Evolutionary conservation across 2,888 invertebrate genomes (phyloP), one percentile per base, ranked within the genome.

Genomic region (Diachrysia chrysitis): DNA sequence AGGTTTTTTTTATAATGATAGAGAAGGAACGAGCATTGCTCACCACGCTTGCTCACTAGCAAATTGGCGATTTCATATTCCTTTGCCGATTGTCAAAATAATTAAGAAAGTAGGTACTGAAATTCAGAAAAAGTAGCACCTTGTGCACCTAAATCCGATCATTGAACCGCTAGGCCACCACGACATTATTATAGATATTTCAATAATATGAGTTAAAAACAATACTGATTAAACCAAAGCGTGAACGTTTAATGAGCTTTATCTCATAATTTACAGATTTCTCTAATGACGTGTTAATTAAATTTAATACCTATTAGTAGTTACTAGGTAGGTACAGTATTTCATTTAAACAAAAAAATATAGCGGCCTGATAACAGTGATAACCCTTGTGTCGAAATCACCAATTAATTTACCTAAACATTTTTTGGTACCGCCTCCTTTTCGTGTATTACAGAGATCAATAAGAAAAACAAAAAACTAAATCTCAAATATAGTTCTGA

Each of bases 401-500:
- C 3, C 37, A 16, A 16, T 37, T 37, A 37, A 0, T 37, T 37
- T 37, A 14, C 37, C 16, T 16, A 37, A 14, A 37, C 3, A 16
- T 2, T 37, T 37, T 37, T 14, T 16, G 4, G 37, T 10, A 35
- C 12, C 7, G 29, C 29, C 3, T 5, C 29, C 29, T 29, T 29
- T 29, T 29, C 7, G 29, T 29, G 29, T 29, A 29, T 29, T 29
- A n/a, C 10, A 32, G 32, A 32, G 10, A 1, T 32, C 0, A 32
- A 32, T 32, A 32, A 32, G 10, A 10, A 9, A 32, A 32, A 0
- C 9, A 9, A 32, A 32, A 9, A 37, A 37, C 35, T 14, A 37
- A 37, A 37, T 14, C 14, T 1, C 14, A 37, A 37, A 14, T 32
- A 66, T 65, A 65, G 21, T n/a, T 37, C 21, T 55, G 58, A 58